Conservation (phyloP, 2,797 vertebrate genomes). For the Acestrorhynchus altus region DNA sequence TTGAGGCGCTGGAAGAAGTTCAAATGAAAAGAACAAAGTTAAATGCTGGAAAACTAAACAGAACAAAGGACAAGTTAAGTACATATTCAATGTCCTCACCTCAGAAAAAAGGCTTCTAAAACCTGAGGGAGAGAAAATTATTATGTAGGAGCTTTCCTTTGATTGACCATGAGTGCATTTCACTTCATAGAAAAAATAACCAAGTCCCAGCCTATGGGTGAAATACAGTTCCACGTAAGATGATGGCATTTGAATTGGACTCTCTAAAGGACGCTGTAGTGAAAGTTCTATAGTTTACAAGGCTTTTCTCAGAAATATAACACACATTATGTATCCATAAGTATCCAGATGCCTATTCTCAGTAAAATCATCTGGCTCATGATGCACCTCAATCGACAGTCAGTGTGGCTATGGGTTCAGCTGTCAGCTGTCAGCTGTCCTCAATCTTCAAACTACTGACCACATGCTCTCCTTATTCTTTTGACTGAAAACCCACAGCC, state of each 20-base stretch:
- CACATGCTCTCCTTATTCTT: no score
- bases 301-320: not conserved
- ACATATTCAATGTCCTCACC: not conserved
- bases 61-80: slow-evolving; percentile 44
- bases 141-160: slow-evolving; percentile 28
- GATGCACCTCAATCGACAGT: no score
- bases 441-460: no score
- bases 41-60: slow-evolving; percentile 39
- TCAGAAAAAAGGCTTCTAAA: slow-evolving; percentile 4
- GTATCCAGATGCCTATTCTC: not conserved
- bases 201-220: slow-evolving; percentile 19
- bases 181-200: slow-evolving; percentile 17
- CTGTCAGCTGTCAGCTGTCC: no score
- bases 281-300: no score
- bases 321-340: not conserved
- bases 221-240: slow-evolving; percentile 25
- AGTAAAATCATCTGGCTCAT: no score
- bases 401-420: no score
- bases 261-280: no score
- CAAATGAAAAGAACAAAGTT: slow-evolving; percentile 40
- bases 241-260: slow-evolving; percentile 30
- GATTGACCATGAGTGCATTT: slow-evolving; percentile 39
- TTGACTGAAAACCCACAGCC: no score
- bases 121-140: slow-evolving; percentile 21
- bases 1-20: slow-evolving; percentile 32